Base-by-base conservation (phyloP, 1,140 invertebrate genomes). In the Melanaphis sacchari region DNA sequence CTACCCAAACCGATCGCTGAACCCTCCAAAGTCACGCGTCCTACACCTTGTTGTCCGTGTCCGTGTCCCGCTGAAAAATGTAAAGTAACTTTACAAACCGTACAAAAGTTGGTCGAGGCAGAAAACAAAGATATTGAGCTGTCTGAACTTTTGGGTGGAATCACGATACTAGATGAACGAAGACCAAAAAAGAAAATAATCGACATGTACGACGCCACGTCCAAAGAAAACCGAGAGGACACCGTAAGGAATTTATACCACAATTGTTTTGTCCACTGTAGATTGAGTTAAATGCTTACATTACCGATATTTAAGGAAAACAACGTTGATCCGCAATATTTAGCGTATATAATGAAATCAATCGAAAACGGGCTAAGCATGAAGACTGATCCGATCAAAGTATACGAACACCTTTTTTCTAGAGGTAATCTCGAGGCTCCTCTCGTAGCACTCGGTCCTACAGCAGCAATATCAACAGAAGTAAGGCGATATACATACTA, bases 381-480 rank as follows among this genome's bases (percentile, higher is more conserved):
- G 91, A 93, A 85, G 21, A 91, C 59, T 4, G 90, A 91, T 41
- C 90, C 90, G 3, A 91, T 91, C 11, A 38, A 93, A 85, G 59
- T 93, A 7, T 93, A 93, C 26, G 91, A 93, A 84, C 91, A 93
- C 26, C 84, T 93, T 24, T 93, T 93, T 54, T 85, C 91, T n/a
- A 93, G 54, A 54, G 91, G 91, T 4, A 93, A 85, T 24, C 40
- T 31, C 6, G 91, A 93, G 1, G 91, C 91, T 21, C 91, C 91
- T 40, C 81, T 93, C 3, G 91, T 93, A 21, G 36, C 46, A 15
- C 5, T 93, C 15, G 81, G 91, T 41, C 91, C 91, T 31, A 85
- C 81, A 11, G 91, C 91, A 21, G 81, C 66, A 22, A 82, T 92
- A 38, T 92, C 91, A 15, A 92, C 41, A 1, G 91, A 92, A 84